Evolutionary conservation across 2,888 invertebrate genomes (phyloP).

Genomic region (Lithophane ornitopus): DNA sequence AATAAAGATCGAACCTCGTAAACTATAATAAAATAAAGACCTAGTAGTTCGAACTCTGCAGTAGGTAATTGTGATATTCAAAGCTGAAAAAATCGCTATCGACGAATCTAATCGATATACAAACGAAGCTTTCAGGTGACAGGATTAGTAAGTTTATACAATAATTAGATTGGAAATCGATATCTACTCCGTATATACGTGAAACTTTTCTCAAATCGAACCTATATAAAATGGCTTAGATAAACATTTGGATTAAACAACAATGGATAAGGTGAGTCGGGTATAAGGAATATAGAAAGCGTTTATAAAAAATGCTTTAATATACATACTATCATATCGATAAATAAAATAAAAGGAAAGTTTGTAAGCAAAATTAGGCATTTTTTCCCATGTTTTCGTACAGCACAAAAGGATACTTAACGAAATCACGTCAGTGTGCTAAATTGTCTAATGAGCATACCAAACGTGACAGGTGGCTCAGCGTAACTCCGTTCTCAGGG

Average conservation of each 20-base stretch:
- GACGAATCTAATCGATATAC: conserved; percentile 19
- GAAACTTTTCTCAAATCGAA: conserved; percentile 40
- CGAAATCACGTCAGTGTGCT: conserved; percentile 52
- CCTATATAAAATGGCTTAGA: conserved; percentile 42
- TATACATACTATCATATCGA: not conserved
- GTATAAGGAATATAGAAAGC: not conserved
- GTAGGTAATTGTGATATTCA: conserved; percentile 9
- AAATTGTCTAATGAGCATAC: conserved; percentile 50
- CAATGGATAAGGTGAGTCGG: conserved; percentile 14
- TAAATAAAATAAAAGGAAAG: conserved; percentile 3
- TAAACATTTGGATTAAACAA: conserved; percentile 50
- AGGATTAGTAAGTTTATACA: conserved; percentile 46
- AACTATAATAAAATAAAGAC: not conserved
- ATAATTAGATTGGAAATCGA: conserved; percentile 54
- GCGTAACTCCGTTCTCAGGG: conserved; percentile 39
- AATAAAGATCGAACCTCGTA: conserved; percentile 6
- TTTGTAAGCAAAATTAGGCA: not conserved
- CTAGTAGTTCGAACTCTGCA: not conserved
- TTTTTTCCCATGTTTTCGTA: conserved; percentile 10
- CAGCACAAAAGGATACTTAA: conserved; percentile 26
- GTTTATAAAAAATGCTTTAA: not conserved
- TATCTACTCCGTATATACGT: conserved; percentile 40
- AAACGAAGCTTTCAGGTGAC: conserved; percentile 27
- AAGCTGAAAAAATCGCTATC: conserved; percentile 9
- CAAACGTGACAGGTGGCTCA: conserved; percentile 40